Evolutionary conservation across 2,113 vertebrate species (phyloP).

Genomic region (Bambusicola thoracicus): DNA sequence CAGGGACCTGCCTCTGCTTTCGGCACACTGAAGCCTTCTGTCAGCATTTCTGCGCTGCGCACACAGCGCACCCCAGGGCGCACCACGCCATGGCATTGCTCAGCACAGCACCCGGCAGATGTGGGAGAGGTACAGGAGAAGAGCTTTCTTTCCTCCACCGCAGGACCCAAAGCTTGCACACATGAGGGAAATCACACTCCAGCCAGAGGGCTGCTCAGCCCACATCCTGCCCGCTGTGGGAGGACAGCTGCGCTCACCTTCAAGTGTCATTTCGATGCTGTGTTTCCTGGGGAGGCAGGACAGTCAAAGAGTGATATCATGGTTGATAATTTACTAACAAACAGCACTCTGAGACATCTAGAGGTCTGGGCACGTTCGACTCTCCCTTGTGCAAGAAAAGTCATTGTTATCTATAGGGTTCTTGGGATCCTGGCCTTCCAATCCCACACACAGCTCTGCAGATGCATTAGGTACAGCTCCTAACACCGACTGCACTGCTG

Average conservation of each 20-base stretch:
- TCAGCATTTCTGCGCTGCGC: too few species aligned
- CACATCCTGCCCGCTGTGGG: not conserved
- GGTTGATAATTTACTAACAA: not conserved
- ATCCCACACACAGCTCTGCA: not conserved
- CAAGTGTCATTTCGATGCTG: not conserved
- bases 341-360: not conserved
- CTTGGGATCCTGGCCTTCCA: not conserved
- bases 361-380: not conserved
- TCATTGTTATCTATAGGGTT: not conserved
- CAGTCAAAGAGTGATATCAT: not conserved
- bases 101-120: not conserved
- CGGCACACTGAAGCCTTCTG: not conserved
- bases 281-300: not conserved
- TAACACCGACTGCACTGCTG: not conserved
- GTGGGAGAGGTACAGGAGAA: not conserved
- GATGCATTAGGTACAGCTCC: not conserved
- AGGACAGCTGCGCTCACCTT: not conserved
- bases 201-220: not conserved
- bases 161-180: not conserved
- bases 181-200: not conserved
- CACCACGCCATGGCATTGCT: not conserved
- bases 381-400: not conserved
- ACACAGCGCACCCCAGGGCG: not conserved
- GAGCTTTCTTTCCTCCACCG: not conserved
- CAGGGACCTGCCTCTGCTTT: not conserved